Evolutionary conservation across 2,113 vertebrate genomes (phyloP).

Genomic region (Alouatta palliata): DNA sequence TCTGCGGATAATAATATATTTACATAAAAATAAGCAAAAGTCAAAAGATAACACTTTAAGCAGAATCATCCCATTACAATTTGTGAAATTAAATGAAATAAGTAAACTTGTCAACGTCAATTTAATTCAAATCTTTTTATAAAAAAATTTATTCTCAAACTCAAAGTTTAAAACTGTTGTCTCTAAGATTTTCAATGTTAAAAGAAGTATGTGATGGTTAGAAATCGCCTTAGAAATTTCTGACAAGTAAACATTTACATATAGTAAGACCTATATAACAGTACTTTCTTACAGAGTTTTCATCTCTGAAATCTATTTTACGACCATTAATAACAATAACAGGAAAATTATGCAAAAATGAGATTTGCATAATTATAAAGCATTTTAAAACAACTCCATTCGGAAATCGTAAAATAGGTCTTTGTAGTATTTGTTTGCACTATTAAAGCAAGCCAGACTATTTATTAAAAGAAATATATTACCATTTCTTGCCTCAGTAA

Average conservation of each 20-base stretch:
- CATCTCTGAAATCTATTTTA: background rate
- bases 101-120: background rate
- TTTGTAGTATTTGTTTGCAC: background rate
- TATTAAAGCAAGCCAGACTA: background rate
- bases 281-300: background rate
- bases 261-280: background rate
- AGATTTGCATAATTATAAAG: slow-evolving; percentile 39
- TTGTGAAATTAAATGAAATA: slow-evolving; percentile 23
- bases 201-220: background rate
- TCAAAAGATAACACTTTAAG: background rate
- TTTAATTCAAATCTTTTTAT: slow-evolving; percentile 11
- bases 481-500: slow-evolving; percentile 50
- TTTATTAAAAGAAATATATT: slow-evolving; percentile 59
- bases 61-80: background rate
- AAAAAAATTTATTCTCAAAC: background rate
- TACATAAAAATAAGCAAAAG: slow-evolving; percentile 46
- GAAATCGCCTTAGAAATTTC: slow-evolving; percentile 17
- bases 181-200: background rate
- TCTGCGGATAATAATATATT: background rate
- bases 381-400: slow-evolving; percentile 41
- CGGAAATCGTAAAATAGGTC: slow-evolving; percentile 20
- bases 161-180: background rate
- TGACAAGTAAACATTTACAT: background rate
- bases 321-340: background rate
- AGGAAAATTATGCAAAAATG: slow-evolving; percentile 9